Evolutionary conservation across 1,140 invertebrate species (phyloP), one percentile per base, ranked within the genome.

Genomic region (Archegozetes longisetosus): DNA sequence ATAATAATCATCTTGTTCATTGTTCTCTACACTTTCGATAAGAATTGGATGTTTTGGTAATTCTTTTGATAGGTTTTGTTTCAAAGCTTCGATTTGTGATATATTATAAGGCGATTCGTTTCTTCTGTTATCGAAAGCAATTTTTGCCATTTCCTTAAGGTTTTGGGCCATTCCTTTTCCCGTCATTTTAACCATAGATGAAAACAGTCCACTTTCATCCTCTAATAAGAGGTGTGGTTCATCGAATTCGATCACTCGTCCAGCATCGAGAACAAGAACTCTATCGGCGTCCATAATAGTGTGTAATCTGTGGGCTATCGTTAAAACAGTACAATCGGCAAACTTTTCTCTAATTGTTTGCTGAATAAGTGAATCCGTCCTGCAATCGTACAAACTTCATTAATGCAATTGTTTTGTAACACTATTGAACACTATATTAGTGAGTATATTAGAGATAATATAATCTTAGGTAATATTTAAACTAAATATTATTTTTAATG

Each of bases 291-390:
- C 67, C 64, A 68, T 68, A 13, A 68, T 64, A 13, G 67, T 68
- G 23, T 68, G 56, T 22, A 68, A 60, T 17, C 86, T 76, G 74
- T 89, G 87, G 3, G 86, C 86, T 32, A 90, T 86, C 0, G 86
- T 89, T 13, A 89, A n/a, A n/a, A n/a, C n/a, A n/a, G n/a, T n/a
- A n/a, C n/a, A n/a, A n/a, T n/a, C n/a, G n/a, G n/a, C n/a, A 65
- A 88, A 88, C 63, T 65, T 63, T 26, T 65, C 58, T 40, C 69
- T 46, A 20, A 72, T 69, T 2, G 68, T 69, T 26, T 67, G 24
- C 53, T 72, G 70, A 58, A 72, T 71, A 17, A 71, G 59, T 51
- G 53, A 63, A 62, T 72, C 70, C 14, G 70, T 72, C 53, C 68
- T 70, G 62, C 2, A 66, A 60, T 17, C 40, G 25, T 23, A 17